Percentiles rank a stretch among this genome's conserved stretches.
Evolutionary conservation across 2,888 invertebrate genomes (phyloP).

Genomic region (Cryptocephalus primarius): DNA sequence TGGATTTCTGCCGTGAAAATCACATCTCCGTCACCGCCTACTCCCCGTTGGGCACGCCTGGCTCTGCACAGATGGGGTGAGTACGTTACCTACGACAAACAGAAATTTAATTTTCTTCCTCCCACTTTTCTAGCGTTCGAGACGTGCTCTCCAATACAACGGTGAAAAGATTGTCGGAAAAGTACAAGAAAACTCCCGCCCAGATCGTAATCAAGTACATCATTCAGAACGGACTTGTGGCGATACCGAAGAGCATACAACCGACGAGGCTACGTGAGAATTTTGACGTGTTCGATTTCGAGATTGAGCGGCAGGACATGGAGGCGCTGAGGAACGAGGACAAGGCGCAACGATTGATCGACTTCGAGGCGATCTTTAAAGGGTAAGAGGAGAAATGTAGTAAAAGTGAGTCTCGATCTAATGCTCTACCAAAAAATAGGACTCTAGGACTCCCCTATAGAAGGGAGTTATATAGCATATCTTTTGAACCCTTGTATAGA

Average conservation of each 20-base stretch:
- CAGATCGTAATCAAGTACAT: conserved; percentile 63
- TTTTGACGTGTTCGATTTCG: conserved; percentile 63
- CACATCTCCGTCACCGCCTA: conserved; percentile 66
- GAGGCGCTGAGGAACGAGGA: conserved; percentile 50
- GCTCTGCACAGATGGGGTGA: conserved; percentile 41
- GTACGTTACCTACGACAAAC: conserved; percentile 9
- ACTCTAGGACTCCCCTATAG: no score
- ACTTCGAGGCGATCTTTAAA: conserved; percentile 5
- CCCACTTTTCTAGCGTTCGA: conserved; percentile 36
- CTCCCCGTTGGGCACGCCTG: conserved; percentile 66
- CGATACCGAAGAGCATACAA: conserved; percentile 79
- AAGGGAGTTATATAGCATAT: no score
- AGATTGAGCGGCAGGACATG: conserved; percentile 52
- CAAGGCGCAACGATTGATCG: conserved; percentile 6
- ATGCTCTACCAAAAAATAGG: no score
- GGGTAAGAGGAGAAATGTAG: conserved; percentile 2
- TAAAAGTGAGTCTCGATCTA: no score
- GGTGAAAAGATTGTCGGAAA: conserved; percentile 41
- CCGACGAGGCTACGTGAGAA: conserved; percentile 62
- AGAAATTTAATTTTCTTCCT: background rate
- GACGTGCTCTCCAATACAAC: conserved; percentile 52
- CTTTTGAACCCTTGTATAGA: no score
- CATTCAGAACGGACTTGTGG: conserved; percentile 59
- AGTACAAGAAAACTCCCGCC: conserved; percentile 57
- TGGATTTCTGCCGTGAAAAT: conserved; percentile 49